A percentile compares a stretch with the other conserved stretches of the same genome.
phyloP scores from a whole-genome alignment of 2,888 invertebrate species.

The Pheosia tremula region DNA sequence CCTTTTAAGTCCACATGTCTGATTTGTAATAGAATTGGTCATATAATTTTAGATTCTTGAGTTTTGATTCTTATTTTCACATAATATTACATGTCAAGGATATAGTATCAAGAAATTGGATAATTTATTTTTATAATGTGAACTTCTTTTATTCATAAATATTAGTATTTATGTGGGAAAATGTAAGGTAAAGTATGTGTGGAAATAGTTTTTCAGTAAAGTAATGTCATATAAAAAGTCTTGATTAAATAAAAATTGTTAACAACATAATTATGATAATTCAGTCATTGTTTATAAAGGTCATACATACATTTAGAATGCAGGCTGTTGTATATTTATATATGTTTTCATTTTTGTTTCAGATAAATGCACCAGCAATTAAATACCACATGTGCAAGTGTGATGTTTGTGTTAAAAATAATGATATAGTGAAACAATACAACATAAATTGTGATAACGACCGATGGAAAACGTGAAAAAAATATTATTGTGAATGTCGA shows the following conservation, averaged over 20 bases:
- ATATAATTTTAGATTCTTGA: too few relatives aligned
- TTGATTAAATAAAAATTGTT: not conserved
- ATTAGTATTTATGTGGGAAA: too few relatives aligned
- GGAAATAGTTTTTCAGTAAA: too few relatives aligned
- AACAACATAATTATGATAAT: not conserved
- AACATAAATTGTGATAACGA: conserved; percentile 52
- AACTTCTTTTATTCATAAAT: too few relatives aligned
- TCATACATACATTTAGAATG: conserved; percentile 7
- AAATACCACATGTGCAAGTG: conserved; percentile 72
- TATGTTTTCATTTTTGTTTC: conserved; percentile 57
- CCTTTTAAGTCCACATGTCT: too few relatives aligned
- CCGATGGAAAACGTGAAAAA: conserved; percentile 58
- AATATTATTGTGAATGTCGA: conserved; percentile 39
- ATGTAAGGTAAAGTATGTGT: too few relatives aligned
- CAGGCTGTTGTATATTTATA: not conserved
- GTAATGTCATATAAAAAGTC: too few relatives aligned
- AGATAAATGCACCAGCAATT: conserved; percentile 65
- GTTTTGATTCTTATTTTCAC: too few relatives aligned
- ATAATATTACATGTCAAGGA: too few relatives aligned
- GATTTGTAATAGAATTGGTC: too few relatives aligned
- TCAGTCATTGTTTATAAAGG: not conserved
- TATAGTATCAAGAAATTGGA: too few relatives aligned
- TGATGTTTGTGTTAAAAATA: conserved; percentile 59
- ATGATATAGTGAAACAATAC: conserved; percentile 53
- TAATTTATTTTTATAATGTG: too few relatives aligned